phyloP scores from a whole-genome alignment of 2,113 vertebrate genomes.

The Strix uralensis region DNA sequence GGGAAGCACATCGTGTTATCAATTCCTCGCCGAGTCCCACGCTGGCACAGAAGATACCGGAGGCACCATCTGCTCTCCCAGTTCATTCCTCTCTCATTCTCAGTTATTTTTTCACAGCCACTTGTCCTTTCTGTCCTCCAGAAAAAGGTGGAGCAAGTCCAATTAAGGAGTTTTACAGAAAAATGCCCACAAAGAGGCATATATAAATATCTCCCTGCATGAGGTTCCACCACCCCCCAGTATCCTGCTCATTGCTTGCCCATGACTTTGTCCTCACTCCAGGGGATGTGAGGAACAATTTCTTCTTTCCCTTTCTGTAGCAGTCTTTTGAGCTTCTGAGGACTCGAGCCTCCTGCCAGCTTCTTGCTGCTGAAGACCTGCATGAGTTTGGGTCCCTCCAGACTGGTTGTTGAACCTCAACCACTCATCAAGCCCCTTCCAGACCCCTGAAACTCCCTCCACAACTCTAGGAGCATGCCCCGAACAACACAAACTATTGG shows the following conservation, averaged over 20 bases:
- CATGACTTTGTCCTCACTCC: neutral
- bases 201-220: neutral
- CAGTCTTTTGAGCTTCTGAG: neutral
- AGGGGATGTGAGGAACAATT: neutral
- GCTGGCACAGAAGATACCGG: neutral
- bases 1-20: neutral
- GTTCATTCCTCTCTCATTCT: neutral
- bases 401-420: neutral
- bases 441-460: neutral
- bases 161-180: neutral
- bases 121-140: neutral
- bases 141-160: neutral
- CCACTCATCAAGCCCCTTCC: neutral
- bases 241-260: neutral
- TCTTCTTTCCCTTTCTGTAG: neutral
- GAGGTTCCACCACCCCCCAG: neutral
- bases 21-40: neutral
- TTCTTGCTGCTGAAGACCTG: neutral
- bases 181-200: neutral
- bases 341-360: neutral
- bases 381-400: neutral
- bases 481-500: neutral
- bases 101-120: neutral
- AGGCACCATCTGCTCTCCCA: neutral
- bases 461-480: rapidly evolving